A percentile compares a stretch with the other conserved stretches of the same genome.
Evolutionary conservation across 2,888 invertebrate species (phyloP).

Genomic region (Linnaemya vulpina): DNA sequence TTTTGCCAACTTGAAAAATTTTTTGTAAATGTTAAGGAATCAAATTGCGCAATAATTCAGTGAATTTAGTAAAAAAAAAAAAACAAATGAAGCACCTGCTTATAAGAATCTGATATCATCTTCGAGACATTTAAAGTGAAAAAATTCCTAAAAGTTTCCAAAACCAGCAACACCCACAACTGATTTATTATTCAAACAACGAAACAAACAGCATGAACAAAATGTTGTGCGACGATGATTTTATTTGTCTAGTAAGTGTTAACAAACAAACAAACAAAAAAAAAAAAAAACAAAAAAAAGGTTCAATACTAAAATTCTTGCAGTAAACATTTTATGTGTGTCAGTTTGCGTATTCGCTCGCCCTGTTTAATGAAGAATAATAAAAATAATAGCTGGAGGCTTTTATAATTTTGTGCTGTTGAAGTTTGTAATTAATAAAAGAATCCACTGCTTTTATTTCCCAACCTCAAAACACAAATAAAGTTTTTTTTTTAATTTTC

Average conservation of each 20-base stretch:
- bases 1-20: constrained; percentile 49
- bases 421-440: background rate
- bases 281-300: too few species aligned
- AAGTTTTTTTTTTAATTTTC: background rate
- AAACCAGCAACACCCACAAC: constrained; percentile 48
- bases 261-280: constrained; percentile 23
- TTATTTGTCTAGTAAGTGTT: constrained; percentile 75
- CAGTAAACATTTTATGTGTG: constrained; percentile 3
- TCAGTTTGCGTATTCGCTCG: background rate
- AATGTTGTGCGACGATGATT: constrained; percentile 76
- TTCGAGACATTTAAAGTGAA: background rate
- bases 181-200: constrained; percentile 2
- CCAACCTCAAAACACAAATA: constrained; percentile 45
- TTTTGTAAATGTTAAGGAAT: constrained; percentile 62
- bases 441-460: background rate
- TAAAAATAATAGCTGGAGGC: background rate
- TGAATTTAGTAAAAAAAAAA: constrained; percentile 5
- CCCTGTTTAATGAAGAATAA: background rate
- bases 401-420: background rate
- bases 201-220: constrained; percentile 32
- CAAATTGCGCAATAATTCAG: constrained; percentile 55
- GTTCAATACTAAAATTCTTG: background rate
- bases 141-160: constrained; percentile 6
- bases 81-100: constrained; percentile 63
- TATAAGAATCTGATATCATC: constrained; percentile 68